Evolutionary conservation across 2,113 vertebrate species (phyloP).

Genomic region (Festucalex cinctus): DNA sequence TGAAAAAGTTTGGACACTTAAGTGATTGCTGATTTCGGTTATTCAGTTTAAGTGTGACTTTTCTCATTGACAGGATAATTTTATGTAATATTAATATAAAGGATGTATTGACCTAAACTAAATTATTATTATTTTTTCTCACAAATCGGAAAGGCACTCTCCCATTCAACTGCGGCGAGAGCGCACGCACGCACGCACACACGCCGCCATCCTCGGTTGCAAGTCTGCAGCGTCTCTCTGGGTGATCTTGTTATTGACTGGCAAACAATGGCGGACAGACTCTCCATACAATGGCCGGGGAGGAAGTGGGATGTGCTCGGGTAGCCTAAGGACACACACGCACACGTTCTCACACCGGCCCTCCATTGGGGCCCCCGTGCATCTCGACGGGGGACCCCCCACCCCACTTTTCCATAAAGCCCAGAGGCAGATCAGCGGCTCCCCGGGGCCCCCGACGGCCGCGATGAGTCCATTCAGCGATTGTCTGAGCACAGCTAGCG

Average conservation of each 20-base stretch:
- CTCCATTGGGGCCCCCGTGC: slow-evolving; percentile 33
- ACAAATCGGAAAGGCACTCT: not conserved
- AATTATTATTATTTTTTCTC: too few species aligned
- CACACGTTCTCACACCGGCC: slow-evolving; percentile 16
- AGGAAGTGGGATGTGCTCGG: slow-evolving; percentile 8
- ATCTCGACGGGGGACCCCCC: slow-evolving; percentile 51
- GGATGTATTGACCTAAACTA: too few species aligned
- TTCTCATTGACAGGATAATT: too few species aligned
- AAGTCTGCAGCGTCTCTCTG: not conserved
- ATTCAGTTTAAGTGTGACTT: too few species aligned
- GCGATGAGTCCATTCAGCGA: slow-evolving; percentile 62
- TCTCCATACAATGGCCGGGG: slow-evolving; percentile 8
- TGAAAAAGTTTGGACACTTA: too few species aligned
- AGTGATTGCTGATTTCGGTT: too few species aligned
- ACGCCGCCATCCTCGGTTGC: not conserved
- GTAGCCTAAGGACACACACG: slow-evolving; percentile 23
- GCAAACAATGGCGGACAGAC: not conserved
- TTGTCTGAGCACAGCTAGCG: slow-evolving; percentile 59
- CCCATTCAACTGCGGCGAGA: not conserved
- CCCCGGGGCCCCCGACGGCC: slow-evolving; percentile 40
- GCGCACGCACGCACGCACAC: not conserved
- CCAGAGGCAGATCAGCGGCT: slow-evolving; percentile 53
- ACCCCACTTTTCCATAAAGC: slow-evolving; percentile 51
- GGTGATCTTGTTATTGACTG: not conserved
- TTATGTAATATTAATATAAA: too few species aligned